Conservation (phyloP, 2,113 vertebrate genomes). For the Hyaena hyaena region DNA sequence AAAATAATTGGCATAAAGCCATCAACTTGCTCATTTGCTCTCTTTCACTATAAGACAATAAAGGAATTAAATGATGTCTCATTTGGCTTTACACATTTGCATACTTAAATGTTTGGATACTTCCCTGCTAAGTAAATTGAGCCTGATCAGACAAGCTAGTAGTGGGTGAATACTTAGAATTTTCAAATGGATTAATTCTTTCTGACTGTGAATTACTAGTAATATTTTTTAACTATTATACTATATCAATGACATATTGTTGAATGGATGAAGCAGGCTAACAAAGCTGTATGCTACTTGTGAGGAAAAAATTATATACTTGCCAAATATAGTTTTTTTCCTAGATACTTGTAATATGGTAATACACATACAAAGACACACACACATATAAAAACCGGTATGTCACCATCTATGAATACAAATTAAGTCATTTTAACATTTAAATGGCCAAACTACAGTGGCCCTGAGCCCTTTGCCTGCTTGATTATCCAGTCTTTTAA, state of each 20-base stretch:
- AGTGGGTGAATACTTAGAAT: conserved; percentile 12
- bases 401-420: neutral
- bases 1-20: conserved; percentile 79
- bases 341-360: neutral
- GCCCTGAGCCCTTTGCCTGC: neutral
- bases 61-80: conserved; percentile 81
- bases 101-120: conserved; percentile 78
- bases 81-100: conserved; percentile 74
- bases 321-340: neutral
- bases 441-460: neutral
- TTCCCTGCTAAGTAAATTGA: conserved; percentile 63
- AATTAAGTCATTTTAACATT: neutral
- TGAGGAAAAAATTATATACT: neutral
- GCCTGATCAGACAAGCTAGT: conserved; percentile 42
- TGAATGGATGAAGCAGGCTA: neutral
- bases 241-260: neutral
- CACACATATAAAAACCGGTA: neutral
- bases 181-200: conserved; percentile 39
- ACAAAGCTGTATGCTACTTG: neutral
- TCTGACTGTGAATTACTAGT: neutral
- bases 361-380: neutral
- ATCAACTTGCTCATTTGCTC: conserved; percentile 75
- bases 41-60: conserved; percentile 82
- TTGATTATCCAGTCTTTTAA: neutral
- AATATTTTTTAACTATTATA: conserved; percentile 29